Evolutionary conservation across 2,113 vertebrate species (phyloP), one percentile per base, ranked within the genome.

Genomic region (Tapirus terrestris): DNA sequence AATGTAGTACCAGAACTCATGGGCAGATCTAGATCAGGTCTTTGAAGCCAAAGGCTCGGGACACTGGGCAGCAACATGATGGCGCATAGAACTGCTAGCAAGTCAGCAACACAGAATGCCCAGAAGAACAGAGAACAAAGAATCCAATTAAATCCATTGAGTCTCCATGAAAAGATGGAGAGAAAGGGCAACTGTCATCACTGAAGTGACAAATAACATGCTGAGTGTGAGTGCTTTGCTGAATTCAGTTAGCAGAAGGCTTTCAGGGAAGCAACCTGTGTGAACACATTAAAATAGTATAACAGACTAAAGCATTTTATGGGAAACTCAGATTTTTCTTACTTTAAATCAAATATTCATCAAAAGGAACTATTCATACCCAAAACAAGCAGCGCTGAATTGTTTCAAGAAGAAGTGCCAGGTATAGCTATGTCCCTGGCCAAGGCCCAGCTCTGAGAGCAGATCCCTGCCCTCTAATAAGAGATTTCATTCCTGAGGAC

Each of bases 341-440:
- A 85, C 79, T 65, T 97, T 92, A 90, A 86, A 73, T 73, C 6
- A 95, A 92, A 94, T 89, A 86, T 68, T 92, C 75, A 94, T 68
- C 91, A 63, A 89, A 95, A 95, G 27, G 29, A 94, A 94, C 33
- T 95, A 51, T 85, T 89, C 83, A 73, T 79, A 79, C 6, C 36
- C 23, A 25, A 85, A 91, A 94, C 82, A 96, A 90, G 91, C 67
- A 96, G 61, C 77, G 51, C 58, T 63, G 51, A 94, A 79, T n/a
- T 90, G 31, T 90, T 95, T 91, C 8, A 97, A 95, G 20, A 86
- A 76, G 33, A 84, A 76, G 25, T 14, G 13, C 33, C n/a, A 43
- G 43, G 75, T 61, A 89, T 7, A 96, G n/a, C 70, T 76, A 51
- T 60, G 76, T 68, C 36, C 29, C 76, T 90, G 58, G 73, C 43